These are phyloP conservation scores for Riptortus pedestris DNA, from an alignment of 1,140 invertebrate species.

Conservation along the genomic window DNA sequence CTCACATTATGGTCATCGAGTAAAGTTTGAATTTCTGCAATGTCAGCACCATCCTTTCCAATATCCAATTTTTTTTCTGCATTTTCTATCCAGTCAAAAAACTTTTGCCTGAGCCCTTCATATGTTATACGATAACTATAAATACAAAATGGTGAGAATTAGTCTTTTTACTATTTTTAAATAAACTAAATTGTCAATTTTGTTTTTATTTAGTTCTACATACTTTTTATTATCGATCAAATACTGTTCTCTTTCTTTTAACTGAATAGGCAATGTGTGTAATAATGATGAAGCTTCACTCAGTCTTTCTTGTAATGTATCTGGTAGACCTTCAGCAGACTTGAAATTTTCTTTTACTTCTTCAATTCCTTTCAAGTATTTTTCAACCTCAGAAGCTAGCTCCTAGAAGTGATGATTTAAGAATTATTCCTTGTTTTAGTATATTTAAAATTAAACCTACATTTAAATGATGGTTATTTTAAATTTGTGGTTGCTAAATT, in stretches of 20 bases:
- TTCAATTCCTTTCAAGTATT: constrained; percentile 56
- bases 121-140: constrained; percentile 62
- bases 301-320: constrained; percentile 65
- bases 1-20: constrained; percentile 71
- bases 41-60: constrained; percentile 74
- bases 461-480: too few species aligned
- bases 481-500: too few species aligned
- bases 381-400: constrained; percentile 56
- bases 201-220: constrained; percentile 3
- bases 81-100: constrained; percentile 75
- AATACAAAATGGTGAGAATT: background rate
- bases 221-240: constrained; percentile 57
- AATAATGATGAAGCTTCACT: constrained; percentile 69
- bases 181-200: background rate
- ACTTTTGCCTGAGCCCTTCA: constrained; percentile 56
- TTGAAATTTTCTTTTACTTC: constrained; percentile 56
- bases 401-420: constrained; percentile 37
- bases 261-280: constrained; percentile 62
- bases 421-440: too few species aligned
- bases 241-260: constrained; percentile 68
- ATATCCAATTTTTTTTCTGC: constrained; percentile 65
- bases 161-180: too few species aligned
- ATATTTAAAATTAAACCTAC: too few species aligned
- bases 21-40: constrained; percentile 69
- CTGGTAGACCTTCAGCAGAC: constrained; percentile 63